Evolutionary conservation across 2,797 vertebrate species (phyloP).

Genomic region (Acipenser ruthenus): DNA sequence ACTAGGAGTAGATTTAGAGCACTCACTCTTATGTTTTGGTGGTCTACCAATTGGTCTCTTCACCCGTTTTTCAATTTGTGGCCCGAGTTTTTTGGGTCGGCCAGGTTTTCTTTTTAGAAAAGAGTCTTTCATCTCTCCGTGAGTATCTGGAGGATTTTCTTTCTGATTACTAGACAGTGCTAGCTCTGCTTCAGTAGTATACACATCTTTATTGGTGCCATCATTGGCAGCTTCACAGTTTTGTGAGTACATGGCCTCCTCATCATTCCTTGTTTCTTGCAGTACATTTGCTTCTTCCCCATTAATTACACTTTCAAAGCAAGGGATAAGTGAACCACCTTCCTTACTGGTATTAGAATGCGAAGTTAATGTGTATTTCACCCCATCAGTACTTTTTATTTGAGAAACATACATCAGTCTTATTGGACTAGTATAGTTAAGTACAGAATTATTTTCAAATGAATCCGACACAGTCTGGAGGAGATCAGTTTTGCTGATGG

Average conservation of each 20-base stretch:
- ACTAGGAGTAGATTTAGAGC: slow-evolving; percentile 30
- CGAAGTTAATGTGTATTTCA: slow-evolving; percentile 85
- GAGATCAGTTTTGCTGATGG: slow-evolving; percentile 14
- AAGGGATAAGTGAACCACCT: slow-evolving; percentile 60
- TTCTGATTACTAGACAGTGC: slow-evolving; percentile 24
- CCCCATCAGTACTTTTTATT: slow-evolving; percentile 69
- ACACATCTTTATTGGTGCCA: slow-evolving; percentile 32
- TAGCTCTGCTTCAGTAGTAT: slow-evolving; percentile 28
- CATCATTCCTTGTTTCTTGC: slow-evolving; percentile 28
- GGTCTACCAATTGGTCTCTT: slow-evolving; percentile 89
- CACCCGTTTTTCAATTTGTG: slow-evolving; percentile 75
- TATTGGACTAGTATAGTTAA: slow-evolving; percentile 81
- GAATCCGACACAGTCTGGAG: slow-evolving; percentile 18
- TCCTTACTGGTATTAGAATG: slow-evolving; percentile 49
- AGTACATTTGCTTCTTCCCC: slow-evolving; percentile 31
- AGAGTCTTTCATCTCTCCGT: slow-evolving; percentile 34
- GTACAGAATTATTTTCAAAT: slow-evolving; percentile 11
- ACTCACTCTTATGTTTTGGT: slow-evolving; percentile 67
- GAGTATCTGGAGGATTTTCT: slow-evolving; percentile 40
- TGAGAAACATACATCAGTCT: slow-evolving; percentile 94
- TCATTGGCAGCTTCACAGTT: slow-evolving; percentile 35
- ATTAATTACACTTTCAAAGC: neutral
- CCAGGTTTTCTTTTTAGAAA: slow-evolving; percentile 81
- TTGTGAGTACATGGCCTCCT: slow-evolving; percentile 32
- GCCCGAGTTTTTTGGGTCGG: slow-evolving; percentile 83